These are phyloP conservation scores for Heliconius charithonia DNA, from an alignment of 2,888 invertebrate genomes.

Conservation along the genomic window DNA sequence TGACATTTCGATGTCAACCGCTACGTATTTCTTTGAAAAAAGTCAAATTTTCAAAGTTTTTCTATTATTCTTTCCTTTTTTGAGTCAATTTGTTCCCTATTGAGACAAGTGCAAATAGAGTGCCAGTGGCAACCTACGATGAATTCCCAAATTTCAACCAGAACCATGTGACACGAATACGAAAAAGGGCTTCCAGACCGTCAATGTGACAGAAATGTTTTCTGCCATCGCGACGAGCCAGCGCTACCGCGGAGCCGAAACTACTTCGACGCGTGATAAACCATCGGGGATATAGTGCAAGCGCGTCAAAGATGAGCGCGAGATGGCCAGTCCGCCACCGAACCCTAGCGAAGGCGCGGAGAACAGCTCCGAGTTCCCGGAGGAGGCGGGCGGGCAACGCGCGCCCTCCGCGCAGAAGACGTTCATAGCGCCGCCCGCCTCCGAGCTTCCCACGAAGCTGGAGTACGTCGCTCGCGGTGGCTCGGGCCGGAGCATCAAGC, in stretches of 20 bases:
- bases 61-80: constrained; percentile 61
- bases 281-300: constrained; percentile 76
- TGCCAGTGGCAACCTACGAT: constrained; percentile 55
- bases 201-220: constrained; percentile 84
- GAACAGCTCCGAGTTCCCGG: constrained; percentile 75
- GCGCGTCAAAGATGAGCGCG: constrained; percentile 82
- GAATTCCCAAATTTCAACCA: constrained; percentile 71
- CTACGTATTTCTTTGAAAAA: constrained; percentile 81
- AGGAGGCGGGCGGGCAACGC: constrained; percentile 77
- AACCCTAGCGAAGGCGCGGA: constrained; percentile 81
- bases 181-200: constrained; percentile 82
- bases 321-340: constrained; percentile 83
- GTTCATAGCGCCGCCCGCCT: constrained; percentile 77
- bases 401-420: constrained; percentile 81
- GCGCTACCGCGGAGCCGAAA: constrained; percentile 70
- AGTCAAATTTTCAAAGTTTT: constrained; percentile 68
- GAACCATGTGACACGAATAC: constrained; percentile 84
- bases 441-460: constrained; percentile 77
- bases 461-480: constrained; percentile 76
- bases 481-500: constrained; percentile 80
- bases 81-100: constrained; percentile 59
- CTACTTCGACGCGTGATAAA: constrained; percentile 72
- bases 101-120: constrained; percentile 53
- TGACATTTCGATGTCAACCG: constrained; percentile 84
- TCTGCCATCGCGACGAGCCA: constrained; percentile 80